Percentiles rank a stretch among this genome's conserved stretches.
Conservation (phyloP, 2,888 invertebrate species). For the Oscheius sp. region DNA sequence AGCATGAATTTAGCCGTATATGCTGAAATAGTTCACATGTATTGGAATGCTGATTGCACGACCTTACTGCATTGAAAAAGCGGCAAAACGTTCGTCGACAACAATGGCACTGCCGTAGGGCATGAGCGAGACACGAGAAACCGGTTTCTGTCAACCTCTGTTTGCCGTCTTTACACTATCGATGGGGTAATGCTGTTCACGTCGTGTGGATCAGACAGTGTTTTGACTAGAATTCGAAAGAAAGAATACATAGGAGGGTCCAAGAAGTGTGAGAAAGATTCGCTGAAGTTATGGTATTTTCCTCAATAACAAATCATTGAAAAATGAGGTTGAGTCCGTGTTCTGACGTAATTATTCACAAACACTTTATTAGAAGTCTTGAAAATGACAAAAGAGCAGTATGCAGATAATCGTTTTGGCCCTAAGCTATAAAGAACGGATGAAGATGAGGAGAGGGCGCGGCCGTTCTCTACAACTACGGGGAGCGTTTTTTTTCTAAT, state of each 20-base stretch:
- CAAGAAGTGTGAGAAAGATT: too few species aligned
- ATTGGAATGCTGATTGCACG: neutral
- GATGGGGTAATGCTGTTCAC: conserved; percentile 7
- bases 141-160: conserved; percentile 28
- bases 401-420: neutral
- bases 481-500: neutral
- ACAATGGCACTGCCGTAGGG: conserved; percentile 28
- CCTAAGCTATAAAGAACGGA: conserved; percentile 18
- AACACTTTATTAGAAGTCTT: conserved; percentile 27
- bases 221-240: too few species aligned
- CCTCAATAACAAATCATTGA: too few species aligned
- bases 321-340: neutral
- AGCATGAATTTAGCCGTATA: neutral
- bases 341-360: neutral
- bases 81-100: conserved; percentile 16
- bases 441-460: conserved; percentile 4
- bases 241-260: too few species aligned
- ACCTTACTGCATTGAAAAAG: conserved; percentile 11
- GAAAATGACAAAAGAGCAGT: conserved; percentile 9
- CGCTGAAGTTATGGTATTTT: too few species aligned
- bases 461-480: conserved; percentile 17
- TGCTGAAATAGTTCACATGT: too few species aligned
- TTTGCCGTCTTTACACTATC: conserved; percentile 25
- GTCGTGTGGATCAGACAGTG: neutral
- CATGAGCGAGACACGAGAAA: conserved; percentile 10